Evolutionary conservation across 2,888 invertebrate species (phyloP), one percentile per base, ranked within the genome.

Genomic region (Tipula confusa): DNA sequence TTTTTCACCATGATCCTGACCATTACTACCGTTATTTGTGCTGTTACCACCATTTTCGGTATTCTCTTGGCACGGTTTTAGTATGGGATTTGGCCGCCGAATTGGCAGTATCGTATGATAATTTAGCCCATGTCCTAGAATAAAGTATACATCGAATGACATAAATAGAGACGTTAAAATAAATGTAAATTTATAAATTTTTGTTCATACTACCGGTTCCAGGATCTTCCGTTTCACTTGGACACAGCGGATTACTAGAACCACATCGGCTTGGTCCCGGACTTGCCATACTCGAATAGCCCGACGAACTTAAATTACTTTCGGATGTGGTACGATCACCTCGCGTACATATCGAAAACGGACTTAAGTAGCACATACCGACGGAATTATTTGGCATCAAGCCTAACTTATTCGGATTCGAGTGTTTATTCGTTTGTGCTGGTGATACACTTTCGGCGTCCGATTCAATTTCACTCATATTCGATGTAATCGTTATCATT

Each of bases 271-370:
- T 95, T 3, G 95, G 94, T 0, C 95, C 95, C 0, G 95, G 95
- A 88, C 95, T 95, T 0, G 95, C 95, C 94, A 95, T 95, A 1
- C 95, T 95, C 85, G 95, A 95, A 88, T 96, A 96, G 7, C 96
- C 96, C 0, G 95, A 95, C 7, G 95, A 95, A 85, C 95, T 95
- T 64, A 96, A 90, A 88, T 96, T 96, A 1, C 95, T 95, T 89
- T 96, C 95, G 0, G 95, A 95, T 13, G 95, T 94, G 1, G 94
- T 94, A 86, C 95, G 91, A 87, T 95, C 94, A 13, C 93, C 93
- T 85, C 94, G 90, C 0, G 92, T 92, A 80, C 93, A 93, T 92
- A 94, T 94, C 0, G 94, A 93, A 88, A 95, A 95, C 0, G 95
- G 95, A 88, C 94, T 95, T 15, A 95, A 89, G 87, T 95, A 95